Percentiles rank a stretch among this genome's conserved stretches.
Conservation (phyloP, 2,113 vertebrate species). For the Eulemur macaco region DNA sequence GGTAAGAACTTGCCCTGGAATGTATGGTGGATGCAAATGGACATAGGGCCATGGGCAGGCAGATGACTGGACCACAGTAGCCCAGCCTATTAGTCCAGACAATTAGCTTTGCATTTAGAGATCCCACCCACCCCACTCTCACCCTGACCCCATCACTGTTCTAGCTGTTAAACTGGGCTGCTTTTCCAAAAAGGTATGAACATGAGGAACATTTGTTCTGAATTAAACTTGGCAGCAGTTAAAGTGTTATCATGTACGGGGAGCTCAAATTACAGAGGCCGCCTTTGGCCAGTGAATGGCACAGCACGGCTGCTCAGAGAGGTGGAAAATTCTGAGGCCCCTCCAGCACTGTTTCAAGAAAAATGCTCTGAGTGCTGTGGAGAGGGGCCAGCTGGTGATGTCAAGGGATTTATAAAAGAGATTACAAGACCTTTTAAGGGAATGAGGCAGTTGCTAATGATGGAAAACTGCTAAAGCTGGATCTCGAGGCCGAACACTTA, state of each 20-base stretch:
- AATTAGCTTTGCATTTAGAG: not conserved
- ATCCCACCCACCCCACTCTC: not conserved
- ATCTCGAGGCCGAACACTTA: not conserved
- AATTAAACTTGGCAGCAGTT: constrained; percentile 57
- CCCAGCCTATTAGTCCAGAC: not conserved
- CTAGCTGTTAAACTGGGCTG: not conserved
- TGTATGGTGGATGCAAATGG: not conserved
- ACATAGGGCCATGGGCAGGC: not conserved
- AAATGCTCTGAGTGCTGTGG: constrained; percentile 25
- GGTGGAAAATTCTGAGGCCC: constrained; percentile 64
- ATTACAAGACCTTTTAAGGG: constrained; percentile 65
- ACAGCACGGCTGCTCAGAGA: constrained; percentile 20
- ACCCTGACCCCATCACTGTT: not conserved
- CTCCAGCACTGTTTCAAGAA: constrained; percentile 40
- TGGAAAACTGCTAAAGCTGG: constrained; percentile 32
- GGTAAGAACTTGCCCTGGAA: not conserved
- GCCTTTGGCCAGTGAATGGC: constrained; percentile 22
- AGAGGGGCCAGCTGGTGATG: constrained; percentile 69
- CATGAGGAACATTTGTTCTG: constrained; percentile 41
- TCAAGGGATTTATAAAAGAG: constrained; percentile 60
- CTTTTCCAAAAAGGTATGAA: constrained; percentile 47
- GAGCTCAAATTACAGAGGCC: constrained; percentile 57
- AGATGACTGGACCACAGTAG: rapidly evolving
- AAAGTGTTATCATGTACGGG: not conserved
- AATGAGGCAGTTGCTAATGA: constrained; percentile 52